Evolutionary conservation across 2,113 vertebrate species (phyloP).

Genomic region (Trinectes maculatus): DNA sequence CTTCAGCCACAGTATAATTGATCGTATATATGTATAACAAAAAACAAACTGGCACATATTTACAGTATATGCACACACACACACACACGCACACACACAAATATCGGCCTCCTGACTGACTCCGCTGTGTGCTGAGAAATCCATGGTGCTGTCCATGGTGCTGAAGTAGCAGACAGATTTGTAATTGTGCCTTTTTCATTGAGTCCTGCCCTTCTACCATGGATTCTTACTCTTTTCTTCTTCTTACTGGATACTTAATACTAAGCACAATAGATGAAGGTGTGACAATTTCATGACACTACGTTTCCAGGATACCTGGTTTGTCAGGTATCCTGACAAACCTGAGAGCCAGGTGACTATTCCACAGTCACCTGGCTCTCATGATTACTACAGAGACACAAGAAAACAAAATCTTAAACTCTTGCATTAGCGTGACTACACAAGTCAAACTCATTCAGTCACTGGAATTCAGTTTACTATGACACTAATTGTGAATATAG

Average conservation of each 20-base stretch:
- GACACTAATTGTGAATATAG: not conserved
- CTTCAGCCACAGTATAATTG: no score
- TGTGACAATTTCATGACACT: not conserved
- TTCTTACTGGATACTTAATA: not conserved
- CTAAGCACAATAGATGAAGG: not conserved
- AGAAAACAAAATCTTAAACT: not conserved
- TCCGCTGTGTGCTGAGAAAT: not conserved
- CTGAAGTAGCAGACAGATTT: not conserved
- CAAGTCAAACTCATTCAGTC: not conserved
- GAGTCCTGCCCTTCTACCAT: not conserved
- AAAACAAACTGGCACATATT: no score
- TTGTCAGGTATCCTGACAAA: no score
- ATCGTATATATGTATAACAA: no score
- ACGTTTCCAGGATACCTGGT: no score
- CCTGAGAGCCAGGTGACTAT: no score
- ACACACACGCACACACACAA: no score
- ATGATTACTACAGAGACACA: not conserved
- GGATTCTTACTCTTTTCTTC: not conserved
- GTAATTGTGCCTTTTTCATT: not conserved
- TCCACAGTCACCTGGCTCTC: not conserved
- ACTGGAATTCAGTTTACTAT: not conserved
- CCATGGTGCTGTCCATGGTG: slow-evolving; percentile 1
- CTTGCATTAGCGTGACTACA: not conserved
- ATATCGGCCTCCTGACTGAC: not conserved
- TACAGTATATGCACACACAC: no score